These are phyloP conservation scores for Drosophila prolongata DNA, from an alignment of 2,888 invertebrate genomes.

Conservation along the genomic window DNA sequence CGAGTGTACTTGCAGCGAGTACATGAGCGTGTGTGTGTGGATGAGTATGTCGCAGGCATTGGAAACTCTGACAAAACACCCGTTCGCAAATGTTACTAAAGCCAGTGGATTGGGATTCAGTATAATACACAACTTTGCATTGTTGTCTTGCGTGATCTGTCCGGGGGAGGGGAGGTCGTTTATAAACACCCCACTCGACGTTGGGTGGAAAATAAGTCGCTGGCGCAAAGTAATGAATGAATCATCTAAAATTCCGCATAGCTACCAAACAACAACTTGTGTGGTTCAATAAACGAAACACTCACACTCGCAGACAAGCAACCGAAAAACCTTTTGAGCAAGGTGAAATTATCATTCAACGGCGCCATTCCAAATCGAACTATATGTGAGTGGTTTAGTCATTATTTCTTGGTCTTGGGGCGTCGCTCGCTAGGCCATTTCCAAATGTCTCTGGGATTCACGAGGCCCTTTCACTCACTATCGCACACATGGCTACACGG, in stretches of 20 bases:
- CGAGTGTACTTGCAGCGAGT: constrained; percentile 20
- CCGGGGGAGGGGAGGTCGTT: constrained; percentile 10
- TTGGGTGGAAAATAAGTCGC: constrained; percentile 57
- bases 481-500: constrained; percentile 11
- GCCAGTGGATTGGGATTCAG: constrained; percentile 30
- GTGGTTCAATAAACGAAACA: constrained; percentile 74
- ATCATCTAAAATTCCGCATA: constrained; percentile 74
- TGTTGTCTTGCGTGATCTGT: constrained; percentile 45
- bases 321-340: constrained; percentile 71
- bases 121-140: constrained; percentile 41
- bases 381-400: constrained; percentile 46
- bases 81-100: constrained; percentile 34
- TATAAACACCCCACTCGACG: constrained; percentile 37
- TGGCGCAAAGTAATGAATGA: constrained; percentile 55
- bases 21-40: constrained; percentile 16
- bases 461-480: constrained; percentile 47
- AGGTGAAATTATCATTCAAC: constrained; percentile 70
- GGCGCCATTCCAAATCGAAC: constrained; percentile 49
- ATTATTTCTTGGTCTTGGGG: constrained; percentile 52
- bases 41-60: constrained; percentile 39
- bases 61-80: constrained; percentile 31
- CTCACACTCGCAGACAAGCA: constrained; percentile 33
- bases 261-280: constrained; percentile 39
- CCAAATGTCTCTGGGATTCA: constrained; percentile 17
- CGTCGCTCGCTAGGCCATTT: constrained; percentile 32